Conservation (phyloP, 2,888 invertebrate species). For the Dorcus hopei region DNA sequence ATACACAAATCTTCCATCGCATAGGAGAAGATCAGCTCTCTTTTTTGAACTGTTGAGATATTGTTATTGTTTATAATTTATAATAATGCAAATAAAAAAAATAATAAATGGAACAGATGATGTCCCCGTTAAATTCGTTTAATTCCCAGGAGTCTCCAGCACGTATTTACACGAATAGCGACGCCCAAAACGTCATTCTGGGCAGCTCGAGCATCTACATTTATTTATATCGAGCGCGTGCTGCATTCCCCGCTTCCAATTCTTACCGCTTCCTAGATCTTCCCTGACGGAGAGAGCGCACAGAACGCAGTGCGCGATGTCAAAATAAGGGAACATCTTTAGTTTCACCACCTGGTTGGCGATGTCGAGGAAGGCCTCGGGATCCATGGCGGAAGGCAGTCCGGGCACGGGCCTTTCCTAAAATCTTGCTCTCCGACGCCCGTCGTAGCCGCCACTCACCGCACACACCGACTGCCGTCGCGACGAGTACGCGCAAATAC, state of each 20-base stretch:
- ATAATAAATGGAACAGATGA: too few species aligned
- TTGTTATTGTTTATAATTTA: too few species aligned
- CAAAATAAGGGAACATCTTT: slow-evolving; percentile 99
- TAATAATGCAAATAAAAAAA: too few species aligned
- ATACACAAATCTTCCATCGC: too few species aligned
- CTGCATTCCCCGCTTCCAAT: neutral
- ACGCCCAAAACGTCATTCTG: neutral
- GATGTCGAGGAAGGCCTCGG: slow-evolving; percentile 94
- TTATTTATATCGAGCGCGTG: neutral
- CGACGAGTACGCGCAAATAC: neutral
- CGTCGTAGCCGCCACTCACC: neutral
- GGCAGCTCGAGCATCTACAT: neutral
- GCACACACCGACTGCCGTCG: neutral
- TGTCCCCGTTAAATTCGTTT: too few species aligned
- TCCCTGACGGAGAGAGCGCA: slow-evolving; percentile 94
- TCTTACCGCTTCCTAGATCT: slow-evolving; percentile 86
- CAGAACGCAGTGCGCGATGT: slow-evolving; percentile 93
- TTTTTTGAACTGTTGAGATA: too few species aligned
- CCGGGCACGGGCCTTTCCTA: neutral
- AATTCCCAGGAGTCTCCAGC: neutral
- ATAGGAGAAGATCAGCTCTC: too few species aligned
- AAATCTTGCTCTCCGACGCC: neutral
- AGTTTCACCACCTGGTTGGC: slow-evolving; percentile 98
- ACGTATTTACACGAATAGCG: neutral
- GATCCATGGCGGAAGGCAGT: slow-evolving; percentile 68